Percentiles rank a stretch among this genome's conserved stretches.
Evolutionary conservation across 2,888 invertebrate species (phyloP).

Genomic region (Luffia ferchaultella): DNA sequence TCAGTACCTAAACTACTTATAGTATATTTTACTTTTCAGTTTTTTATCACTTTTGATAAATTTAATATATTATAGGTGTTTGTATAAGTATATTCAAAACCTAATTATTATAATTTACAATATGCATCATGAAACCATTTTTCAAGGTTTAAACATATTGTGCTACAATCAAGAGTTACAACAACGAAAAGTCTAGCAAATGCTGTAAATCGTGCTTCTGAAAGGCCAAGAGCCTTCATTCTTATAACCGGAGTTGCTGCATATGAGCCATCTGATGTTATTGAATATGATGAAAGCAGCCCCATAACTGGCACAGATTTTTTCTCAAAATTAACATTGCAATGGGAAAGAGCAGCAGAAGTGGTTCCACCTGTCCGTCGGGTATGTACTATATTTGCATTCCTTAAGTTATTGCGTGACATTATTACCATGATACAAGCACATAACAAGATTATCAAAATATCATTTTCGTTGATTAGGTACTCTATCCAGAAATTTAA

Average conservation of each 20-base stretch:
- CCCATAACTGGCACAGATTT: constrained; percentile 74
- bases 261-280: constrained; percentile 75
- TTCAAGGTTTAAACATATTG: constrained; percentile 85
- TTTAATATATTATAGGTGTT: too few relatives aligned
- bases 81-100: too few relatives aligned
- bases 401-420: neutral
- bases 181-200: constrained; percentile 78
- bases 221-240: constrained; percentile 78
- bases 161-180: constrained; percentile 85
- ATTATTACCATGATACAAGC: too few relatives aligned
- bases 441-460: too few relatives aligned
- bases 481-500: too few relatives aligned
- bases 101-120: neutral
- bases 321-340: constrained; percentile 78
- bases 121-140: too few relatives aligned
- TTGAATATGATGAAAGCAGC: constrained; percentile 79
- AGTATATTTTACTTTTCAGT: too few relatives aligned
- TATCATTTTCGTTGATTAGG: too few relatives aligned
- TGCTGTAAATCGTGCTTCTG: constrained; percentile 68
- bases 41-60: too few relatives aligned
- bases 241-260: constrained; percentile 90
- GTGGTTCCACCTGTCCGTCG: constrained; percentile 71
- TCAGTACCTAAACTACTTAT: too few relatives aligned
- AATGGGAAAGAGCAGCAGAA: constrained; percentile 87
- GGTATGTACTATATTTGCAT: constrained; percentile 44